Evolutionary conservation across 2,888 invertebrate genomes (phyloP).

Genomic region (Philereme vetulata): DNA sequence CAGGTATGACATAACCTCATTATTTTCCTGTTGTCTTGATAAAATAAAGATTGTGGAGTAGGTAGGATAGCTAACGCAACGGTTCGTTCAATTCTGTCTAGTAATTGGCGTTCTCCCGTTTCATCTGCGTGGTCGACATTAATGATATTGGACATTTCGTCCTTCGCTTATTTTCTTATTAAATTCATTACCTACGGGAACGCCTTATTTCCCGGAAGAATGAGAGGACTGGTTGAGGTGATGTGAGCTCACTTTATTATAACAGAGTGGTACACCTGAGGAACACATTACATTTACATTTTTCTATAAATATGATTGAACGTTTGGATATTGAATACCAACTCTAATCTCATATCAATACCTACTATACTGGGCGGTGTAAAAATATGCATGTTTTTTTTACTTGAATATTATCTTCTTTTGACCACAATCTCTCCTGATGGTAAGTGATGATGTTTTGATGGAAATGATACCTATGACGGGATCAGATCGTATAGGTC

Average conservation of each 20-base stretch:
- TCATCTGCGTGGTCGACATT: slow-evolving; percentile 21
- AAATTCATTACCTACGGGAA: slow-evolving; percentile 26
- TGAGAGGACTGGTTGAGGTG: neutral
- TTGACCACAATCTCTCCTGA: too few relatives aligned
- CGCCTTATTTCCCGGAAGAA: slow-evolving; percentile 28
- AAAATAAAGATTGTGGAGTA: neutral
- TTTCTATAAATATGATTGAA: too few relatives aligned
- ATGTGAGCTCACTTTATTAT: slow-evolving; percentile 19
- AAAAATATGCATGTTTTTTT: too few relatives aligned
- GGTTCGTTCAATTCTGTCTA: neutral
- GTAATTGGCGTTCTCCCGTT: slow-evolving; percentile 13
- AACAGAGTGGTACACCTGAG: slow-evolving; percentile 16
- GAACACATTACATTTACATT: neutral
- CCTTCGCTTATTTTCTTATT: slow-evolving; percentile 29
- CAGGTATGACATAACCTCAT: slow-evolving; percentile 1
- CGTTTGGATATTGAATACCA: too few relatives aligned
- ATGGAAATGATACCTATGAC: too few relatives aligned
- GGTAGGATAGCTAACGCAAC: neutral
- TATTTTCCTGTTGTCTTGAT: slow-evolving; percentile 3
- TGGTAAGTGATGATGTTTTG: too few relatives aligned
- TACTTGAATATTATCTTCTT: too few relatives aligned
- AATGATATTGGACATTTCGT: slow-evolving; percentile 22
- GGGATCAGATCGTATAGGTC: too few relatives aligned
- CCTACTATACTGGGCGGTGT: too few relatives aligned
- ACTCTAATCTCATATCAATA: too few relatives aligned